Conservation (phyloP, 2,888 invertebrate species). For the Rhagium mordax region DNA sequence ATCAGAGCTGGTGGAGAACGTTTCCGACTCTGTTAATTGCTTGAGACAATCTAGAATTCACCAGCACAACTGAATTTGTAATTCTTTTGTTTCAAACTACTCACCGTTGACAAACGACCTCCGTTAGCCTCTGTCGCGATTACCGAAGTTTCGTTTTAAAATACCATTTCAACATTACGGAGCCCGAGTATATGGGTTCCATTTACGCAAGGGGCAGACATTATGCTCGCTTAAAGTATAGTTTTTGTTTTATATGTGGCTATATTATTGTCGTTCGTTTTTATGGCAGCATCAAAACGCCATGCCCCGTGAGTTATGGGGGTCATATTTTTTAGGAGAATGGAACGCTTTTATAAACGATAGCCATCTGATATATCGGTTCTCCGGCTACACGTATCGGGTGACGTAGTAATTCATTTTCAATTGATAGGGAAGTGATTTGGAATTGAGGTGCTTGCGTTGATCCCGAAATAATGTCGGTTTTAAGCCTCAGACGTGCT, state of each 20-base stretch:
- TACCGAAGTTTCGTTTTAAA: neutral
- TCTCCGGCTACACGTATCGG: neutral
- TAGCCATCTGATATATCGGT: conserved; percentile 12
- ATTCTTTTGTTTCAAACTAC: no score
- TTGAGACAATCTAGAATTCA: no score
- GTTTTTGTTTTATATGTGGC: neutral
- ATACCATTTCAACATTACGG: neutral
- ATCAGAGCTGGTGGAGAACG: no score
- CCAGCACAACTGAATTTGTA: no score
- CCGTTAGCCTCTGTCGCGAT: neutral
- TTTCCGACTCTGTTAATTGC: no score
- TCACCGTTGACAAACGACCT: neutral
- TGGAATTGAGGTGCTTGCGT: neutral
- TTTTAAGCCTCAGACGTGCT: neutral
- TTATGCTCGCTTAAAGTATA: neutral
- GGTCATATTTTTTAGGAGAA: neutral
- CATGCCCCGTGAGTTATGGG: conserved; percentile 1
- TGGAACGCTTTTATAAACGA: neutral
- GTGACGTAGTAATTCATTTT: neutral
- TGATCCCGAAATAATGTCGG: neutral
- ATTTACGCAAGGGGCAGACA: neutral
- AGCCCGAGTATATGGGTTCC: neutral
- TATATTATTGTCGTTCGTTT: conserved; percentile 1
- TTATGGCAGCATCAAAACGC: neutral
- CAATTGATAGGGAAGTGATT: neutral